Conservation (phyloP, 2,113 vertebrate genomes). For the Forbesichthys agassizii region DNA sequence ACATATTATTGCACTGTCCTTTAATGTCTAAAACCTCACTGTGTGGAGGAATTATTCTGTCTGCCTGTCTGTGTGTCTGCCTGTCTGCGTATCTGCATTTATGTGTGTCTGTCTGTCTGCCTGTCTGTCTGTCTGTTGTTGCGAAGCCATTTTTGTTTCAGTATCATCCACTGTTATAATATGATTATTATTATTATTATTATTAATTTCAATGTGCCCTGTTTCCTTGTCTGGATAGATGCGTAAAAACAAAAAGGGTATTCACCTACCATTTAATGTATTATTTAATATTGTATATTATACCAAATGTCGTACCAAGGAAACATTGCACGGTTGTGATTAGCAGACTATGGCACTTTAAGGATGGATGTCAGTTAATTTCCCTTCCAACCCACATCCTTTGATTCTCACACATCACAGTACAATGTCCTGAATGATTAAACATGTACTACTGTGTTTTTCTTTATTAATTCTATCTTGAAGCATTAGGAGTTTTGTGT, state of each 20-base stretch:
- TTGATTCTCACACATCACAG: neutral
- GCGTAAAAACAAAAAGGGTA: neutral
- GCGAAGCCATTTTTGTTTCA: neutral
- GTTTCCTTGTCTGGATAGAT: neutral
- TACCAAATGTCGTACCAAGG: neutral
- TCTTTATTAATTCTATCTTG: neutral
- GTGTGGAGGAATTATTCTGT: constrained; percentile 23
- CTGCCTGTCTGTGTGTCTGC: constrained; percentile 20
- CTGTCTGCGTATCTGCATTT: neutral
- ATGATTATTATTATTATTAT: neutral
- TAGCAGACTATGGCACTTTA: neutral
- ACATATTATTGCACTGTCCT: constrained; percentile 9
- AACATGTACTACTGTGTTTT: neutral
- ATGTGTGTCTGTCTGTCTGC: no score
- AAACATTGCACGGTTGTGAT: neutral
- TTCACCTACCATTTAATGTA: neutral
- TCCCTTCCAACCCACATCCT: neutral
- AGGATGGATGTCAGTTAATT: neutral
- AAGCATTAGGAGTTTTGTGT: constrained; percentile 8
- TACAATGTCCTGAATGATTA: constrained; percentile 6
- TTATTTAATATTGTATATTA: no score
- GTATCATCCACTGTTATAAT: neutral
- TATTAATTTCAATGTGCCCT: neutral
- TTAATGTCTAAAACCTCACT: constrained; percentile 8
- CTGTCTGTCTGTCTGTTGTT: constrained; percentile 1